Conservation (phyloP, 2,888 invertebrate species). For the Dynastes tityus region DNA sequence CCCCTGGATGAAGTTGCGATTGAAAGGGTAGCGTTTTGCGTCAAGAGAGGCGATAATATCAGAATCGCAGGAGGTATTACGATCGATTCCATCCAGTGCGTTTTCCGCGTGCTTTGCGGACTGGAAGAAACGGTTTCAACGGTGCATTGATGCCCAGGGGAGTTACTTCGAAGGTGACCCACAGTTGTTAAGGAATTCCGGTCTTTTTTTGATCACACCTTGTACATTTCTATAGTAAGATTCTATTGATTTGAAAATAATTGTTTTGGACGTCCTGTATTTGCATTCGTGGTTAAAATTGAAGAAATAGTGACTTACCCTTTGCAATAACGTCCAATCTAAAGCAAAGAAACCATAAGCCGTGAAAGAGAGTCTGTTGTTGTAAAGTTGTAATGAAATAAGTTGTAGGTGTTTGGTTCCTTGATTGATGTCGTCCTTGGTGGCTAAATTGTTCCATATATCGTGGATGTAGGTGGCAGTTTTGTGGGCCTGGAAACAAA, state of each 20-base stretch:
- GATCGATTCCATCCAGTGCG: no score
- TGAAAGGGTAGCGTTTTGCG: no score
- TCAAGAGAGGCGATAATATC: no score
- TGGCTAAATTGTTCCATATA: conserved; percentile 56
- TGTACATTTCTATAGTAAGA: no score
- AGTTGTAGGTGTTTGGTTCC: conserved; percentile 54
- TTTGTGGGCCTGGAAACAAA: conserved; percentile 52
- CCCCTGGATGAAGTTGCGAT: no score
- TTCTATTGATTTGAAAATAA: not conserved
- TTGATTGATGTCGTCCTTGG: conserved; percentile 52
- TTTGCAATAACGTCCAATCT: conserved; percentile 56
- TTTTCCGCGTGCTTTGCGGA: no score
- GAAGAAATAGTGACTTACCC: conserved; percentile 39
- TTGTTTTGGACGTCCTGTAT: no score
- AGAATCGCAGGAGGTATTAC: no score
- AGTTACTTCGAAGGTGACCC: no score
- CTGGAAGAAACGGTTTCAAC: not conserved
- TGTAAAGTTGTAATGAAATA: conserved; percentile 55
- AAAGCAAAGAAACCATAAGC: conserved; percentile 55
- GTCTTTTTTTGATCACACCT: no score
- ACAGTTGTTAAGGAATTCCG: no score
- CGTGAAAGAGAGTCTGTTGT: conserved; percentile 54
- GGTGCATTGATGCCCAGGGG: no score
- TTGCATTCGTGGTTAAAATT: not conserved
- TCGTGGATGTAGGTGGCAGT: conserved; percentile 56